Base-by-base conservation (phyloP, 2,113 vertebrate genomes). In the Pelusios castaneus region DNA sequence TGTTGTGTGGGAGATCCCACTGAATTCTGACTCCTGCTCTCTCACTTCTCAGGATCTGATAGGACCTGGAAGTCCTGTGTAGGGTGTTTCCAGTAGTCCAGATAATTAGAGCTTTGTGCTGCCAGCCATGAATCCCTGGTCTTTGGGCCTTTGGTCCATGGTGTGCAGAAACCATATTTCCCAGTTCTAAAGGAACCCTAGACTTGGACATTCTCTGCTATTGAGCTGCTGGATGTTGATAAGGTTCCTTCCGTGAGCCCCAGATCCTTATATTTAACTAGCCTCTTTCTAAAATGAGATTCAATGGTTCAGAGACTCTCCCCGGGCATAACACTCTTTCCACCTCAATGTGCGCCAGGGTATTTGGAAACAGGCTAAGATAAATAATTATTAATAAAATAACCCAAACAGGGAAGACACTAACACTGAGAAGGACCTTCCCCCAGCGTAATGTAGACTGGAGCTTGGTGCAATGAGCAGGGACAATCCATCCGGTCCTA, bases 111-210 rank as follows among this genome's bases (percentile, higher is more conserved):
- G 58, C 73, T 93, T 81, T 54, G 56, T 82, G 54, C 63, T 75
- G 70, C 70, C 41, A 76, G 73, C 41, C 73, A 76, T 3, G 7
- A 45, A 76, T 76, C n/a, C 76, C n/a, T 92, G 75, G 76, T 90
- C 76, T 93, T 92, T 93, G 93, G 60, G 91, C 12, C 8, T 91
- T 81, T 80, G 6, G 67, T 91, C 77, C 87, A 73, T 24, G 70
- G 67, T 67, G 51, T 25, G 10, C 0, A 0, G 47, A 60, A 92
- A 43, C 27, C 52, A 41, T 0, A 0, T 25, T 51, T 0, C 0
- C 8, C 16, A 8, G 31, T 93, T 91, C 41, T 56, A 75, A 52
- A 41, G 14, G 3, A 80, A 21, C 31, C 27, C 83, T 0, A 1
- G 63, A 4, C 77, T 2, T 4, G 70, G 31, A 5, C 2, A 1